Percentiles rank a stretch among this genome's conserved stretches.
Evolutionary conservation across 2,113 vertebrate species (phyloP).

Genomic region (Azemiops feae): DNA sequence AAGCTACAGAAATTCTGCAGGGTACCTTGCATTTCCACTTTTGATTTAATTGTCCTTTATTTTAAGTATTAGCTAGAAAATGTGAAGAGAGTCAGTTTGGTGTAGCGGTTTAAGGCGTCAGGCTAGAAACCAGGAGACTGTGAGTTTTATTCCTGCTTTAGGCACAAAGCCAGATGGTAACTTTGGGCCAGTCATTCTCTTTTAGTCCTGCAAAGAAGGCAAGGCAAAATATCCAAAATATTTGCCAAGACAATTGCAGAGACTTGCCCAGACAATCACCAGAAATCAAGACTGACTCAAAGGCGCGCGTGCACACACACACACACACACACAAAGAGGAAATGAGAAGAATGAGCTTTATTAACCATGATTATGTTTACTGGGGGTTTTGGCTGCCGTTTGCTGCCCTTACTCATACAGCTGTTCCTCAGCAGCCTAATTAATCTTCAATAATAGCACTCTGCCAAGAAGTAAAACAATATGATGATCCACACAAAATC

Average conservation of each 20-base stretch:
- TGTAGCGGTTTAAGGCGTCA: background rate
- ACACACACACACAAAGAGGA: background rate
- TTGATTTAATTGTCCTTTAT: background rate
- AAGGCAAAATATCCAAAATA: background rate
- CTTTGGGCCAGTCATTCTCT: background rate
- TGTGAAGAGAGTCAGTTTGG: background rate
- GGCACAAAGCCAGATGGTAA: background rate
- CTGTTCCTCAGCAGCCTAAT: conserved; percentile 13
- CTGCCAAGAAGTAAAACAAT: background rate
- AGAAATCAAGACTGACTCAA: background rate
- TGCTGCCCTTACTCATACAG: conserved; percentile 10
- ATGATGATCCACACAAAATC: background rate
- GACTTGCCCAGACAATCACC: background rate
- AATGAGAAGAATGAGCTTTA: conserved; percentile 5
- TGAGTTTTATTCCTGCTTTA: background rate
- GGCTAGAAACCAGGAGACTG: background rate
- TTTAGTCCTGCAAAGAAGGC: background rate
- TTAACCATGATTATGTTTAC: conserved; percentile 8
- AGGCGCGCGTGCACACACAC: background rate
- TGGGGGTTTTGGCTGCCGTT: conserved; percentile 1
- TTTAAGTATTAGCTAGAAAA: background rate
- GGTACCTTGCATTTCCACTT: background rate
- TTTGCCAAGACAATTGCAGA: background rate
- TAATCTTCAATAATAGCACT: conserved; percentile 5
- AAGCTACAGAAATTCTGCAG: background rate